Evolutionary conservation across 2,888 invertebrate genomes (phyloP).

Genomic region (Xylota sylvarum): DNA sequence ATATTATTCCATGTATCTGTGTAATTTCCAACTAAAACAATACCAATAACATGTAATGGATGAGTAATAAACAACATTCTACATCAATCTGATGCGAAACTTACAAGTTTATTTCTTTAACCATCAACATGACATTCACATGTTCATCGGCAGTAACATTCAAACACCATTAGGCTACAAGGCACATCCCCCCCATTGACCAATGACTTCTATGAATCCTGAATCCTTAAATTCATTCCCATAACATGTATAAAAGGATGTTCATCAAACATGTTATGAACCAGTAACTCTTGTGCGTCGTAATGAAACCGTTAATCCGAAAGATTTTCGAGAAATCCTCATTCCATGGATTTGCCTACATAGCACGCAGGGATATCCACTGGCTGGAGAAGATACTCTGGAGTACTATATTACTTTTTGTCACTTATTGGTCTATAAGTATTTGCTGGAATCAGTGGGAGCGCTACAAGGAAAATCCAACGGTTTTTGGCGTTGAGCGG

Average conservation of each 20-base stretch:
- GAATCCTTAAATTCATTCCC: not conserved
- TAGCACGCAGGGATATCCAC: constrained; percentile 81
- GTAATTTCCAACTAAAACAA: too few species aligned
- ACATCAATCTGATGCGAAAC: constrained; percentile 25
- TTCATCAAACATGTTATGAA: not conserved
- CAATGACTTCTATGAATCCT: constrained; percentile 7
- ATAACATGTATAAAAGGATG: constrained; percentile 57
- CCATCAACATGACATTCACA: constrained; percentile 11
- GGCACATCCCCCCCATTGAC: constrained; percentile 34
- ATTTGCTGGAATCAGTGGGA: constrained; percentile 82
- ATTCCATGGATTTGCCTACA: constrained; percentile 82
- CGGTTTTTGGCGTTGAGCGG: constrained; percentile 86
- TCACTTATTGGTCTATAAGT: constrained; percentile 79
- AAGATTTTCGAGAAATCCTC: constrained; percentile 80
- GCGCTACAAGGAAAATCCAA: constrained; percentile 86
- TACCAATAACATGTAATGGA: not conserved
- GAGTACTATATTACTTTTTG: constrained; percentile 79
- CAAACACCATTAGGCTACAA: constrained; percentile 65
- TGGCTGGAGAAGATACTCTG: constrained; percentile 82
- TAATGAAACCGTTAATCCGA: constrained; percentile 53
- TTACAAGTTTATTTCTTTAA: not conserved
- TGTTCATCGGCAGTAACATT: constrained; percentile 44
- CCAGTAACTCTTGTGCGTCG: not conserved
- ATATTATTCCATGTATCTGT: too few species aligned
- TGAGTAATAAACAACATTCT: not conserved